These are phyloP conservation scores for Cherax quadricarinatus DNA, from an alignment of 1,140 invertebrate genomes.

Conservation along the genomic window DNA sequence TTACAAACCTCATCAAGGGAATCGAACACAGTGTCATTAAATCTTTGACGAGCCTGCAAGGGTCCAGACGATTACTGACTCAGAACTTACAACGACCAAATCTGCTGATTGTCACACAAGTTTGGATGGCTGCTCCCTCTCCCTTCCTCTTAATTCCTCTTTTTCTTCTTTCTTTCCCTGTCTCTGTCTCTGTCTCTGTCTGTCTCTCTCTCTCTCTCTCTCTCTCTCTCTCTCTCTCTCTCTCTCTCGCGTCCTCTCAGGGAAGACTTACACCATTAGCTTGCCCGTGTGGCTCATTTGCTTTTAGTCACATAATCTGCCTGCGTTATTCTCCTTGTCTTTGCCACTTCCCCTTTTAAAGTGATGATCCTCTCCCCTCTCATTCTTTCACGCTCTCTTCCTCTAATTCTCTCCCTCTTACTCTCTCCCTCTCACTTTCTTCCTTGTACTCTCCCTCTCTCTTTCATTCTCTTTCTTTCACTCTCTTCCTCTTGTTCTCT, in stretches of 20 bases:
- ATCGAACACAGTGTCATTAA: slow-evolving; percentile 69
- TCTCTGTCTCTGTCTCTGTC: neutral
- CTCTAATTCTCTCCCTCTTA: neutral
- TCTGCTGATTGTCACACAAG: slow-evolving; percentile 65
- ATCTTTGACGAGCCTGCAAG: slow-evolving; percentile 68
- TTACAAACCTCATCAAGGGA: slow-evolving; percentile 67
- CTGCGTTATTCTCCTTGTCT: slow-evolving; percentile 2
- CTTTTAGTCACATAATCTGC: neutral
- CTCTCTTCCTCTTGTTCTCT: neutral
- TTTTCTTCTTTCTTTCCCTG: neutral
- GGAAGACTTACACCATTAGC: neutral
- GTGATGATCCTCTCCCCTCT: neutral
- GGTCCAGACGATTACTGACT: slow-evolving; percentile 67
- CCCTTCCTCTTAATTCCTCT: slow-evolving; percentile 1
- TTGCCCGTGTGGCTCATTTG: neutral
- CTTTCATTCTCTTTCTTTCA: neutral
- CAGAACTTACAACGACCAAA: slow-evolving; percentile 69
- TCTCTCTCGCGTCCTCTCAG: neutral
- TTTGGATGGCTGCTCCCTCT: slow-evolving; percentile 52
- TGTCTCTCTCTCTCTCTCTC: neutral
- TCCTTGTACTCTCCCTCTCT: neutral
- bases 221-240: neutral
- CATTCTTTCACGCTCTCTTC: slow-evolving; percentile 21
- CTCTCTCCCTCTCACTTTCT: neutral
- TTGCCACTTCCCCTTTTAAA: neutral